phyloP scores from a whole-genome alignment of 2,797 vertebrate species.

The Platyrinchus mystaceus region DNA sequence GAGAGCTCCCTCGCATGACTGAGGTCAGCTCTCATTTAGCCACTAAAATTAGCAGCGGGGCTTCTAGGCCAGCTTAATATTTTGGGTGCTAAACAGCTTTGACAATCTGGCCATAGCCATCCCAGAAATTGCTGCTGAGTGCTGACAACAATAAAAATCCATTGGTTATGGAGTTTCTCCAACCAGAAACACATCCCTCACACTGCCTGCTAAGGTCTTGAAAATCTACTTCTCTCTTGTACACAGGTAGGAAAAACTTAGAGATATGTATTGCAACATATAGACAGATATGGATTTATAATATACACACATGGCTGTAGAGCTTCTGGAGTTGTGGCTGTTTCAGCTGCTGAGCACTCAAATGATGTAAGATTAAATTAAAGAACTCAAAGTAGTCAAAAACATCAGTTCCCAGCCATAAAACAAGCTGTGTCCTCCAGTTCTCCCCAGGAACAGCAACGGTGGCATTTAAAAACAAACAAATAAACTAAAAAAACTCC shows the following conservation, averaged over 20 bases:
- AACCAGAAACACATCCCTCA: rapidly evolving
- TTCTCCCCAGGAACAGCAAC: not conserved
- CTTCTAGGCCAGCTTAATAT: not conserved
- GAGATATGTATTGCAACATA: rapidly evolving
- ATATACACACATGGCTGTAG: not conserved
- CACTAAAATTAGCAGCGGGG: not conserved
- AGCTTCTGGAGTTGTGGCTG: not conserved
- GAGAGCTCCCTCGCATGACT: not conserved
- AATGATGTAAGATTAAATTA: not conserved
- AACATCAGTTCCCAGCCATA: not conserved
- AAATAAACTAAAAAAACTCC: not conserved
- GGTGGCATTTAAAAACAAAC: not conserved
- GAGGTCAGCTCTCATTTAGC: not conserved
- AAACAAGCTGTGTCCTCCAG: not conserved
- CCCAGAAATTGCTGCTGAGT: not conserved
- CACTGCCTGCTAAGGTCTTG: not conserved
- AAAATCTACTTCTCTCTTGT: not conserved
- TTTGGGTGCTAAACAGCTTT: not conserved
- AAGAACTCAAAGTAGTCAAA: not conserved
- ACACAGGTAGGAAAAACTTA: not conserved
- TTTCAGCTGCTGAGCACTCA: not conserved
- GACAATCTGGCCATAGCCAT: not conserved
- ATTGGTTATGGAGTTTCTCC: not conserved
- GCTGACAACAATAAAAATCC: not conserved
- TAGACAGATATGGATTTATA: not conserved